These are phyloP conservation scores for Rhegmatorhina hoffmannsi DNA, from an alignment of 2,113 vertebrate species.

Conservation along the genomic window DNA sequence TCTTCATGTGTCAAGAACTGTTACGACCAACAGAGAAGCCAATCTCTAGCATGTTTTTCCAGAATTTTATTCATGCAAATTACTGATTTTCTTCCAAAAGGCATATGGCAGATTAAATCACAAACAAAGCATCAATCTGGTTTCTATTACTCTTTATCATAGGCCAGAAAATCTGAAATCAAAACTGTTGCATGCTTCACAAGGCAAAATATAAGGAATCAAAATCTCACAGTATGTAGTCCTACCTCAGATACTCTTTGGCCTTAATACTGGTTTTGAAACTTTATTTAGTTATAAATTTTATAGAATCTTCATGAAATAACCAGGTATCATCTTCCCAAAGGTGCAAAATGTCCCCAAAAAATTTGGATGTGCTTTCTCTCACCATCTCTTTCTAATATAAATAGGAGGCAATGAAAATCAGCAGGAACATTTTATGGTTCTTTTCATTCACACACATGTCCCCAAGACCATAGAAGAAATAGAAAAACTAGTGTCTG, in stretches of 20 bases:
- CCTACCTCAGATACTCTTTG: not conserved
- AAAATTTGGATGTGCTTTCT: not conserved
- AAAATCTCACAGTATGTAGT: not conserved
- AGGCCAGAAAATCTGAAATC: constrained; percentile 15
- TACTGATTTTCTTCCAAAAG: constrained; percentile 16
- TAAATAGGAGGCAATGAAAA: not conserved
- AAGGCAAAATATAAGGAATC: not conserved
- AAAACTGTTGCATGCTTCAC: not conserved
- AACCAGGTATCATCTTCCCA: not conserved
- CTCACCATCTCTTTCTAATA: not conserved
- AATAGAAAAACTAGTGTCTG: not conserved
- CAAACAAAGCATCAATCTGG: constrained; percentile 13
- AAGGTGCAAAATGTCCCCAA: not conserved
- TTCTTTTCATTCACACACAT: not conserved
- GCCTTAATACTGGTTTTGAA: not conserved
- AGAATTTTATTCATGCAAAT: not conserved
- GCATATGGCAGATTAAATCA: not conserved
- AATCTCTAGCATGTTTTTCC: not conserved
- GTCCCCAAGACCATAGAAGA: not conserved
- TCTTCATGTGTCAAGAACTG: not conserved
- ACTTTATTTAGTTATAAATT: not conserved
- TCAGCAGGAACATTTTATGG: not conserved
- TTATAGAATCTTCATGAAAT: not conserved
- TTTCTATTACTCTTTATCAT: not conserved
- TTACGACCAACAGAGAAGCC: not conserved